Conservation (phyloP, 2,888 invertebrate species). For the Cheilosia scutellata region DNA sequence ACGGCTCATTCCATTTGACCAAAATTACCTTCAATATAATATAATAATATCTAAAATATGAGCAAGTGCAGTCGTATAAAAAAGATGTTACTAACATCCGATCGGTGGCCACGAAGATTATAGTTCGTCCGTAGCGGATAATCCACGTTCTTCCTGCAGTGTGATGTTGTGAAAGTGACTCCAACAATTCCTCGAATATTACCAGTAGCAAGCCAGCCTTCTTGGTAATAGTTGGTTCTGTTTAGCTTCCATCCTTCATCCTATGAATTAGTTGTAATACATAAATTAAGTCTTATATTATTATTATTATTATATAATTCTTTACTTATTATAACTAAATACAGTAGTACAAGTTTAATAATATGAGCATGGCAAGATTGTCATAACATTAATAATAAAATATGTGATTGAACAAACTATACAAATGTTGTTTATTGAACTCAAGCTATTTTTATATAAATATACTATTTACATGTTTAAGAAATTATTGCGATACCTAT, state of each 20-base stretch:
- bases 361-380: too few species aligned
- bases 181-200: slow-evolving; percentile 97
- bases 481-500: too few species aligned
- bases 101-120: slow-evolving; percentile 97
- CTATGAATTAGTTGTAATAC: slow-evolving; percentile 84
- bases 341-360: too few species aligned
- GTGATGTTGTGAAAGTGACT: slow-evolving; percentile 97
- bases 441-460: too few species aligned
- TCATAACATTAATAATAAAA: too few species aligned
- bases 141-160: slow-evolving; percentile 94
- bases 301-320: too few species aligned
- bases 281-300: too few species aligned
- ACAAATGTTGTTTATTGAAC: too few species aligned
- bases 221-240: slow-evolving; percentile 97
- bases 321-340: too few species aligned
- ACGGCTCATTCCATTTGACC: slow-evolving; percentile 99
- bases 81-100: slow-evolving; percentile 89
- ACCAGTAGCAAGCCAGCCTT: slow-evolving; percentile 98
- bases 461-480: too few species aligned
- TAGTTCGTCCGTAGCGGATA: slow-evolving; percentile 97
- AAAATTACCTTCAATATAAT: slow-evolving; percentile 90
- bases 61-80: neutral
- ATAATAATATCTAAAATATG: neutral
- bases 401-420: too few species aligned
- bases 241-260: slow-evolving; percentile 98